Base-by-base conservation (phyloP, 2,888 invertebrate genomes). In the Eristalinus sepulchralis region DNA sequence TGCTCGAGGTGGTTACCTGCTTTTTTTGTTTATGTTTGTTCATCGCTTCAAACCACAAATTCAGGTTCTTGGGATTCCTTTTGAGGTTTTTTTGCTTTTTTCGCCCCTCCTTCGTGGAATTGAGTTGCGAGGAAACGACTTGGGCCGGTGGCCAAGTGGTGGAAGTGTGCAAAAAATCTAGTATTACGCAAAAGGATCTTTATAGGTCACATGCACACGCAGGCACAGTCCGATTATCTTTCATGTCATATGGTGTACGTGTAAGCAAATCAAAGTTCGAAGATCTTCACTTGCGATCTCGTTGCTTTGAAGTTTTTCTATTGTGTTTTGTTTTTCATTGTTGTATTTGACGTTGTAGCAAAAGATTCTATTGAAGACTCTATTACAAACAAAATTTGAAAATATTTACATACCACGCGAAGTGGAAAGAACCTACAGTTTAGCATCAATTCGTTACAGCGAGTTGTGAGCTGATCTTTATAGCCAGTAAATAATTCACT, bases 131-230 rank as follows among this genome's bases (percentile, higher is more conserved):
- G 17, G 17, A 47, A 8, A 8, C 17, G 17, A 20, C 47, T 20
- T 47, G 47, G 8, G 34, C 8, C 9, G 6, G 10, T 53, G 27
- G 53, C 34, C 8, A 76, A 63, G 64, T 27, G 33, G 64, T 62
- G 22, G 63, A 75, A 64, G 62, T 78, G 81, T 83, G 80, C 79
- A 82, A 80, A 83, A 83, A 77, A 81, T 33, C 80, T 79, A 83
- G 78, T 83, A 84, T 89, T 89, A 89, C 88, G 88, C 89, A 89
- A 89, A 85, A 89, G 88, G 89, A 88, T 89, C 88, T 89, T 89
- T 89, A 79, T 89, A 89, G 89, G 89, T 89, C 89, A 89, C 88
- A 89, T 84, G 88, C 63, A 71, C 88, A 85, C 59, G 76, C 64
- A 55, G 55, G 76, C 53, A 27, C 64, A 17, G 33, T 47, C 0